Conservation (phyloP, 1,140 invertebrate genomes). For the Pseudachorutes palmiensis region DNA sequence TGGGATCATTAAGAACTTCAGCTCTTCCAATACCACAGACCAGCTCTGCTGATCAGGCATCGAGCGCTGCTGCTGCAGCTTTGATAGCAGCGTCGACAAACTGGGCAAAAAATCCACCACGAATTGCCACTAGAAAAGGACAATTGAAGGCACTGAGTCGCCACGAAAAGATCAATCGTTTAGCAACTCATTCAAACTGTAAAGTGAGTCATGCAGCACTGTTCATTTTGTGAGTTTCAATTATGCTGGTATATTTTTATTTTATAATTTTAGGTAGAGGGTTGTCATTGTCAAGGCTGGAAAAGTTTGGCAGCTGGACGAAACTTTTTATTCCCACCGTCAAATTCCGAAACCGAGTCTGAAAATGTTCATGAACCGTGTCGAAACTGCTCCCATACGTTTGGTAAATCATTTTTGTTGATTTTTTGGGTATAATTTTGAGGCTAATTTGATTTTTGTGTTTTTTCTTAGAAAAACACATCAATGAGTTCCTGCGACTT, state of each 20-base stretch:
- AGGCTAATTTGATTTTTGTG: not conserved
- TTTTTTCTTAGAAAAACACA: conserved; percentile 32
- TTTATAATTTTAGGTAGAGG: conserved; percentile 24
- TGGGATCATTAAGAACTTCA: no score
- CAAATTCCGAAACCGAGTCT: conserved; percentile 2
- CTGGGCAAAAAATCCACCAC: not conserved
- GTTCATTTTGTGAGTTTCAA: not conserved
- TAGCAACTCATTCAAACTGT: conserved; percentile 32
- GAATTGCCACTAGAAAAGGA: conserved; percentile 29
- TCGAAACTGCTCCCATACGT: conserved; percentile 32
- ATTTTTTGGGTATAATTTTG: not conserved
- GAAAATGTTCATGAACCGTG: conserved; percentile 27
- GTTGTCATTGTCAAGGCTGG: conserved; percentile 34
- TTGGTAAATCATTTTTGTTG: conserved; percentile 25
- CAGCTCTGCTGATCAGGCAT: no score
- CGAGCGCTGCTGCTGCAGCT: not conserved
- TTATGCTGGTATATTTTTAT: not conserved
- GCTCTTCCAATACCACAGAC: no score
- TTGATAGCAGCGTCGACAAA: not conserved
- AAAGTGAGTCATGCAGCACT: conserved; percentile 22
- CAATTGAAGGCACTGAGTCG: conserved; percentile 23
- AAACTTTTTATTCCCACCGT: conserved; percentile 27
- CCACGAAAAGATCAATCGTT: conserved; percentile 31
- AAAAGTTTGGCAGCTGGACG: conserved; percentile 28
- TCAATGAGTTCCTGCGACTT: conserved; percentile 26